Conservation (phyloP, 2,797 vertebrate genomes). For the Malurus leucopterus region DNA sequence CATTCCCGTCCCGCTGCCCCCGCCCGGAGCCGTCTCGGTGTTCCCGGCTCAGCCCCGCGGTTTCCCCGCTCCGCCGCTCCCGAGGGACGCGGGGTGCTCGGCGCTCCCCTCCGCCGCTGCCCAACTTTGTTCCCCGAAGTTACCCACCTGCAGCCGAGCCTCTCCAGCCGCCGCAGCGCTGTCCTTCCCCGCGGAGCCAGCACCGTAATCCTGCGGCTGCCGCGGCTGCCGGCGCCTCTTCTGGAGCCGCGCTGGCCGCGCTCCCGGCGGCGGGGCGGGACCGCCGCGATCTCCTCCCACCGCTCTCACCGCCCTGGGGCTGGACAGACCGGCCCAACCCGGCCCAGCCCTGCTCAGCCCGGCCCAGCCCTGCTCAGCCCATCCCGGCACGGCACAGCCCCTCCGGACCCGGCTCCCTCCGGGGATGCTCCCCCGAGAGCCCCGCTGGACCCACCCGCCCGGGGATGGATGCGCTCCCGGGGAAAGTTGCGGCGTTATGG, state of each 20-base stretch:
- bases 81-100: not conserved
- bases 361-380: accelerated
- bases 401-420: accelerated
- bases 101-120: not conserved
- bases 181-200: not conserved
- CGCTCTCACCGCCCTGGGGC: not conserved
- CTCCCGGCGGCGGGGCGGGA: not conserved
- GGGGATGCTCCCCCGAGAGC: not conserved
- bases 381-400: not conserved
- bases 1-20: not conserved
- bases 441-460: not conserved
- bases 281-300: not conserved
- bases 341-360: accelerated
- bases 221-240: not conserved
- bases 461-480: not conserved
- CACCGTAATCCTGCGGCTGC: constrained; percentile 1
- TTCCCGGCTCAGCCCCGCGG: not conserved
- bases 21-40: not conserved
- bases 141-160: not conserved
- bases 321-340: not conserved
- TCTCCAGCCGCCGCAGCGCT: not conserved
- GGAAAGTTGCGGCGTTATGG: constrained; percentile 39
- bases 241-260: constrained; percentile 4
- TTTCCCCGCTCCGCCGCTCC: not conserved
- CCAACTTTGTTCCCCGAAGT: constrained; percentile 31